phyloP scores from a whole-genome alignment of 2,888 invertebrate genomes.

The Polydrusus tereticollis region DNA sequence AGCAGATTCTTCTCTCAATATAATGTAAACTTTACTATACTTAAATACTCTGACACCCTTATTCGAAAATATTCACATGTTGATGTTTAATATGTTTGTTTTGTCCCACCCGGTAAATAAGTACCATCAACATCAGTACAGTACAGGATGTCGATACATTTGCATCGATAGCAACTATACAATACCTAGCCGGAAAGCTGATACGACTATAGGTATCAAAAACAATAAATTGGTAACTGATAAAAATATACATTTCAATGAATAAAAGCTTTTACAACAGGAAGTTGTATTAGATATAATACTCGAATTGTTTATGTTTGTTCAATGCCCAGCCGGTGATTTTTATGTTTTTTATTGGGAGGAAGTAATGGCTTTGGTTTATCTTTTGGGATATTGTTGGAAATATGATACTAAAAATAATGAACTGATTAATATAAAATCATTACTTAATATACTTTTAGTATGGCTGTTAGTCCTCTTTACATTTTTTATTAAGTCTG shows the following conservation, averaged over 20 bases:
- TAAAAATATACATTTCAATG: constrained; percentile 18
- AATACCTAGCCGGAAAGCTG: constrained; percentile 30
- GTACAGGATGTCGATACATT: constrained; percentile 28
- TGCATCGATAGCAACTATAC: constrained; percentile 37
- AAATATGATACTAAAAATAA: not conserved
- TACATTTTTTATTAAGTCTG: too few relatives aligned
- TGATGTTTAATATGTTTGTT: not conserved
- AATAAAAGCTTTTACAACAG: constrained; percentile 10
- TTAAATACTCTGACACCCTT: too few relatives aligned
- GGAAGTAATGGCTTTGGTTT: not conserved
- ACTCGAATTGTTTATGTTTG: constrained; percentile 19
- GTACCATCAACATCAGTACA: not conserved
- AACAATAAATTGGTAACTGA: constrained; percentile 20
- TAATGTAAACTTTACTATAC: too few relatives aligned
- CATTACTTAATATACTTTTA: too few relatives aligned
- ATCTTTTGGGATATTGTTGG: not conserved
- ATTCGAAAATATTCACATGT: too few relatives aligned
- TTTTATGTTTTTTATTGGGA: not conserved
- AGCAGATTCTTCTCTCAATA: too few relatives aligned
- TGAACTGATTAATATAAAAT: too few relatives aligned
- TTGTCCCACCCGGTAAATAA: not conserved
- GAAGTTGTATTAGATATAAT: constrained; percentile 23
- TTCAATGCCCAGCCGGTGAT: not conserved
- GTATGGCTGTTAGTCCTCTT: too few relatives aligned
- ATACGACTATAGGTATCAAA: constrained; percentile 33